These are phyloP conservation scores for Eristalinus aeneus DNA, from an alignment of 2,888 invertebrate genomes.

Conservation along the genomic window DNA sequence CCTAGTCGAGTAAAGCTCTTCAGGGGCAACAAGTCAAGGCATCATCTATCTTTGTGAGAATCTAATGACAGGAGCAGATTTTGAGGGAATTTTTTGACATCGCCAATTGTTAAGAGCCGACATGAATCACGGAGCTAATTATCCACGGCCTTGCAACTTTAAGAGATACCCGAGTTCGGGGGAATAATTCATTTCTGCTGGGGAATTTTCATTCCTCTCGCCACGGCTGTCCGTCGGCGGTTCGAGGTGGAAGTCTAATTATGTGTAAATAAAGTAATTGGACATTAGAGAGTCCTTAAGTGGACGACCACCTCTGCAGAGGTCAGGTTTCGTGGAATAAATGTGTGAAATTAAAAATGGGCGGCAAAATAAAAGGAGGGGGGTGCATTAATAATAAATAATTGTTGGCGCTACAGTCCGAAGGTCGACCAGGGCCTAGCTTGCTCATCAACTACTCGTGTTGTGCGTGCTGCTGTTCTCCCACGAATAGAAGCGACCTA, in stretches of 20 bases:
- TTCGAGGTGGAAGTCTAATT: background rate
- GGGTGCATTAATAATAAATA: too few relatives aligned
- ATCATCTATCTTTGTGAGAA: background rate
- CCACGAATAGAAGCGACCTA: too few relatives aligned
- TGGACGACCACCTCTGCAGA: background rate
- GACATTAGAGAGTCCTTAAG: constrained; percentile 19
- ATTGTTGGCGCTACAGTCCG: too few relatives aligned
- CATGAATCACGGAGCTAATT: constrained; percentile 13
- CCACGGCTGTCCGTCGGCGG: background rate
- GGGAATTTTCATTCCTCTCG: background rate
- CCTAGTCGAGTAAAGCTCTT: background rate
- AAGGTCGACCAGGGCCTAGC: too few relatives aligned
- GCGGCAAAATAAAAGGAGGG: background rate
- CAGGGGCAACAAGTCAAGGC: background rate
- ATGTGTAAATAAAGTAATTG: constrained; percentile 21
- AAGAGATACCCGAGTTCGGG: constrained; percentile 4
- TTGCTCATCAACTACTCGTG: too few relatives aligned
- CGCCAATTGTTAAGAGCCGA: background rate
- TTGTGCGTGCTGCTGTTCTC: too few relatives aligned
- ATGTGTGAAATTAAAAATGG: background rate
- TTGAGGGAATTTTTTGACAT: background rate
- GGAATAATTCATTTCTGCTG: constrained; percentile 28
- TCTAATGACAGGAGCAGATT: background rate
- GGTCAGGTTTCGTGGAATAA: background rate
- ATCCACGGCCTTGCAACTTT: background rate